These are phyloP conservation scores for Montipora capitata DNA, from an alignment of 92 coral and sea anemone genomes.

Conservation along the genomic window DNA sequence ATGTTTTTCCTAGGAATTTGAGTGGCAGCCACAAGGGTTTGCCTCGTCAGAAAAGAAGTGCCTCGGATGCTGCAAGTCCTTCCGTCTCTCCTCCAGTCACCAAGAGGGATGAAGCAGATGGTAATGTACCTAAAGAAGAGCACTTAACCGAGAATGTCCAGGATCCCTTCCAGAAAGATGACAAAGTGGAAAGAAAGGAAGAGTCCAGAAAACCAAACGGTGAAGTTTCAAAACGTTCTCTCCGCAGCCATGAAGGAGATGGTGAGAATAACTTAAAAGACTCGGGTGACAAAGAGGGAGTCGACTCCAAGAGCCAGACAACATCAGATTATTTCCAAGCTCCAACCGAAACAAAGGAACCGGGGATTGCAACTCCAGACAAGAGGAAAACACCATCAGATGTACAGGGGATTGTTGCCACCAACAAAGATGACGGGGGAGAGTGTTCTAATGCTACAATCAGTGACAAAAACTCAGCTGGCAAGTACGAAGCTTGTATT, in stretches of 20 bases:
- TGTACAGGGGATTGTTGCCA: not conserved
- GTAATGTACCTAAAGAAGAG: not conserved
- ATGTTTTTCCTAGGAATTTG: not conserved
- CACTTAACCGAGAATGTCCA: not conserved
- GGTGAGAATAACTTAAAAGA: not conserved
- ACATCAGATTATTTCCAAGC: not conserved
- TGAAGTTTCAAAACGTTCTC: slow-evolving; percentile 5
- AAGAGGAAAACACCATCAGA: not conserved
- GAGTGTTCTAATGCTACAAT: not conserved
- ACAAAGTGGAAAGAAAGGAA: not conserved
- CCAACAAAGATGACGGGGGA: not conserved
- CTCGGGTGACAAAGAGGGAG: not conserved
- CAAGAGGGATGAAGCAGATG: not conserved
- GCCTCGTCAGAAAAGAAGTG: slow-evolving; percentile 23
- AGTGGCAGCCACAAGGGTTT: slow-evolving; percentile 11
- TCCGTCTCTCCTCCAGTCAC: slow-evolving; percentile 16
- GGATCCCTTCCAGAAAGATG: not conserved
- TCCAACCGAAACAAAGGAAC: not conserved
- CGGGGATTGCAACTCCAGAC: not conserved
- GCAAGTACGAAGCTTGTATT: not conserved
- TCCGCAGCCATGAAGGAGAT: not conserved
- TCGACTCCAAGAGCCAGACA: not conserved
- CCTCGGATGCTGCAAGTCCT: slow-evolving; percentile 12
- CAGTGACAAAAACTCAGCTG: not conserved
- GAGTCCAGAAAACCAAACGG: not conserved